Evolutionary conservation across 2,888 invertebrate genomes (phyloP), one percentile per base, ranked within the genome.

Genomic region (Platynereis dumerilii): DNA sequence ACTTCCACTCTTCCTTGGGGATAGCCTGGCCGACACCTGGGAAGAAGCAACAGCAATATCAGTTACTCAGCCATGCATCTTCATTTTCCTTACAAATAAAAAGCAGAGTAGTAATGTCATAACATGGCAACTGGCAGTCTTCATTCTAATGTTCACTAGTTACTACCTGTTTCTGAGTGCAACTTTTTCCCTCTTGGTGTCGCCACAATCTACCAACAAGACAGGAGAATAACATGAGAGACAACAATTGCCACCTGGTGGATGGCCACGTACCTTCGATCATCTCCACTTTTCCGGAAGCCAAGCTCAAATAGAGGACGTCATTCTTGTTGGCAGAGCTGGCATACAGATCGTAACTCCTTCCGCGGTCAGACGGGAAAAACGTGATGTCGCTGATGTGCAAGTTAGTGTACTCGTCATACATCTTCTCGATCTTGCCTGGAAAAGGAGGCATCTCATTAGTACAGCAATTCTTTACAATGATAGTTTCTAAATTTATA

Each of bases 261-360:
- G 87, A 10, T n/a, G 7, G n/a, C 34, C 87, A 12, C 58, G 90
- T 89, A 69, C 91, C 91, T 45, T 90, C 90, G 73, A 91, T 90
- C 86, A 90, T 90, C 81, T 91, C 91, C 52, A 91, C 90, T 87
- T 91, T 90, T 87, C 80, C 81, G 48, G 76, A 79, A 39, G 88
- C 86, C 67, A 91, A 86, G 80, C 90, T 90, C 55, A 91, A 85
- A 78, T 89, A 90, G 53, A 91, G 86, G 70, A 91, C 88, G 72
- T 90, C 90, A 76, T 90, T 90, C 76, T 90, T 90, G 78, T 90
- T 90, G 74, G 88, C 88, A 12, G 91, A 89, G 66, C 65, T 68
- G 61, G 91, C 89, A 76, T 90, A 91, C 52, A 91, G 86, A 80
- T 91, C 91, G 78, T 91, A 91, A 66, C 90, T 90, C 78, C 90